Base-by-base conservation (phyloP, 2,113 vertebrate species). In the Poeciliopsis occidentalis region DNA sequence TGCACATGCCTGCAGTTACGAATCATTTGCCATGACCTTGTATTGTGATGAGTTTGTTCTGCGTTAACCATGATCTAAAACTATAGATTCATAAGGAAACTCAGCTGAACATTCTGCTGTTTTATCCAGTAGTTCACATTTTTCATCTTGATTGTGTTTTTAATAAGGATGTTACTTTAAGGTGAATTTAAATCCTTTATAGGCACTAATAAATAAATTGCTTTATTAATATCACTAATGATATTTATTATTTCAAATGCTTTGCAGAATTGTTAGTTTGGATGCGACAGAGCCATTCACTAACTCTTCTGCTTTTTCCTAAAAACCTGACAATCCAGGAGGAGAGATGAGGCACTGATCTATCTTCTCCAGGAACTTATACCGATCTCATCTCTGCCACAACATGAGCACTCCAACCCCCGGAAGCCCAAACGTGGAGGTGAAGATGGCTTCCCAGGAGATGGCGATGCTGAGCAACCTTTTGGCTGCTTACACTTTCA, bases 381-480 rank as follows among this genome's bases (percentile, higher is more conserved):
- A 65, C 8, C 29, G 74, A 60, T 60, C 62, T 69, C 39, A 71
- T 34, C 30, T 71, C 26, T 73, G 72, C 62, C 27, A 74, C 75
- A 78, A 66, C 71, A 94, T 95, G 93, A 94, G 94, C 86, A 77
- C 92, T 76, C 87, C 89, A 64, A 62, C 79, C 4, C 80, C 76
- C 44, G 91, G 78, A 0, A 87, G 69, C 88, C 88, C 81, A 84
- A 90, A 85, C 86, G 92, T 92, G 79, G 96, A 96, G 82, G 94
- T 93, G 4, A 81, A 89, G 79, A 92, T 92, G 8, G 90, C 93
- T 70, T 92, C 78, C 83, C 74, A 91, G 0, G 95, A 97, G 86
- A 98, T 98, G 97, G 95, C 96, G 26, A 78, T 98, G 75, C 94
- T 99, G 76, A 99, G 96, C 95, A 98, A 96, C 89, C 83, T 97